phyloP scores from a whole-genome alignment of 2,797 vertebrate species.

The Masticophis lateralis region DNA sequence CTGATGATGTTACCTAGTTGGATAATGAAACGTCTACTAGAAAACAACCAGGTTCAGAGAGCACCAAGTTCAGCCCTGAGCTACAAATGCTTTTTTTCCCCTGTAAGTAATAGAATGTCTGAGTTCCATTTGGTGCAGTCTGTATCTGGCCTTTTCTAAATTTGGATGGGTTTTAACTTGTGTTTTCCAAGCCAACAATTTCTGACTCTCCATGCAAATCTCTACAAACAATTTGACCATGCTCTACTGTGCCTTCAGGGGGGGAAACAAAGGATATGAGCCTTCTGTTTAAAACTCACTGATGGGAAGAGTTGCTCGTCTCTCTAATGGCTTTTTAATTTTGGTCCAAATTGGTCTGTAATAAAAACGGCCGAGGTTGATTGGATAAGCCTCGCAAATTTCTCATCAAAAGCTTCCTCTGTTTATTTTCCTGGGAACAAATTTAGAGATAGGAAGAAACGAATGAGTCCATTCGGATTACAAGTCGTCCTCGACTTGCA shows the following conservation, averaged over 20 bases:
- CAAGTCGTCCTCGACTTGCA: background rate
- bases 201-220: background rate
- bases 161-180: background rate
- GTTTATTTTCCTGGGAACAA: constrained; percentile 11
- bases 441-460: background rate
- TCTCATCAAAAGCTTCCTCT: constrained; percentile 28
- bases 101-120: background rate
- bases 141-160: background rate
- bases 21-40: background rate
- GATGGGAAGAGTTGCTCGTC: constrained; percentile 6
- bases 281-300: constrained; percentile 4
- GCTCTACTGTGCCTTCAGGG: fast-evolving
- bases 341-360: constrained; percentile 15
- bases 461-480: background rate
- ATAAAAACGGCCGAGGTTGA: background rate
- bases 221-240: background rate
- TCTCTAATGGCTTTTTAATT: constrained; percentile 29
- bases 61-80: background rate
- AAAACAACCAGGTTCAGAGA: background rate
- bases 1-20: background rate
- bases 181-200: fast-evolving
- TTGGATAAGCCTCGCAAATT: constrained; percentile 44
- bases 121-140: background rate
- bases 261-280: background rate
- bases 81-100: background rate